phyloP scores from a whole-genome alignment of 1,140 invertebrate genomes.

The Cephus cinctus region DNA sequence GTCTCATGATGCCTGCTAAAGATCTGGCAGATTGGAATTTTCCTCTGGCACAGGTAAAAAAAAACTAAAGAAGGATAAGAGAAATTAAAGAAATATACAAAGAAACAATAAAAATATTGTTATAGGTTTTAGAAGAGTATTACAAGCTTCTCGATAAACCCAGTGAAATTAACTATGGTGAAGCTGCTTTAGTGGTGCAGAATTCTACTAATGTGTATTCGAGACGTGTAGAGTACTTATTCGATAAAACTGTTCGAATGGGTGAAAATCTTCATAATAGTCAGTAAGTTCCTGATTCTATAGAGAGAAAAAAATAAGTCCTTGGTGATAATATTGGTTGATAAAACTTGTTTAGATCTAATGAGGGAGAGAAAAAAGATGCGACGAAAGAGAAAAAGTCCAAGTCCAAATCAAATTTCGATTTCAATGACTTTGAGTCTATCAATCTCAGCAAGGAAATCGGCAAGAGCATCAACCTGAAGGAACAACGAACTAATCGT shows the following conservation, averaged over 20 bases:
- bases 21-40: conserved; percentile 45
- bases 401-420: conserved; percentile 17
- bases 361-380: conserved; percentile 2
- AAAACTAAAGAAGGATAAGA: not conserved
- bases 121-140: conserved; percentile 41
- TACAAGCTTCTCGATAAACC: conserved; percentile 29
- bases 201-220: conserved; percentile 46
- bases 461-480: conserved; percentile 41
- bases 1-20: conserved; percentile 43
- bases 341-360: conserved; percentile 7
- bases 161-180: conserved; percentile 37
- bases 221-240: conserved; percentile 39
- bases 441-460: conserved; percentile 30
- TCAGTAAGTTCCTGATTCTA: conserved; percentile 31
- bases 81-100: too few relatives aligned
- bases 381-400: conserved; percentile 22
- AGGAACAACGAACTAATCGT: conserved; percentile 19
- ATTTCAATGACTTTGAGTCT: conserved; percentile 38
- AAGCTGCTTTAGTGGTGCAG: conserved; percentile 45
- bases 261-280: conserved; percentile 23
- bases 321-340: conserved; percentile 1
- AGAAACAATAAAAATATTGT: too few relatives aligned
- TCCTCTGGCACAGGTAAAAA: conserved; percentile 39
- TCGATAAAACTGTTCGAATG: conserved; percentile 27
- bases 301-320: conserved; percentile 18